Evolutionary conservation across 53 echinoderm and acorn worm species (phyloP).

Genomic region (Echinometra lucunter): DNA sequence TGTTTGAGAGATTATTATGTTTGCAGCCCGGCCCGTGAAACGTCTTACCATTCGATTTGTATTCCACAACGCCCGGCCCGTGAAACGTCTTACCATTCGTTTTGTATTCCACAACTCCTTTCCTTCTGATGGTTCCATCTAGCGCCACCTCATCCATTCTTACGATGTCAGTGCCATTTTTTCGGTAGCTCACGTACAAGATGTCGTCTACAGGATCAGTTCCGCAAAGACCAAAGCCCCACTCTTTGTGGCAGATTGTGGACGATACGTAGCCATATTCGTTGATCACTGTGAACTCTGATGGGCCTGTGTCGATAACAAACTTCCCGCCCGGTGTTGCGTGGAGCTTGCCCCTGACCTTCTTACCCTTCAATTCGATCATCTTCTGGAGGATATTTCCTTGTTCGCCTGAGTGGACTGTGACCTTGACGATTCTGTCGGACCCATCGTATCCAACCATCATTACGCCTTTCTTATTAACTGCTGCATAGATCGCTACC

Average conservation of each 20-base stretch:
- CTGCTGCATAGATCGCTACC: background rate
- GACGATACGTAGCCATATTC: background rate
- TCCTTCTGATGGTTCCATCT: background rate
- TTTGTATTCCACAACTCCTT: background rate
- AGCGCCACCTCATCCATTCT: slow-evolving; percentile 2
- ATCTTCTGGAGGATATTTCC: background rate
- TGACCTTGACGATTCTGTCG: background rate
- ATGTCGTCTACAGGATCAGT: background rate
- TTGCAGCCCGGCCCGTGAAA: no score
- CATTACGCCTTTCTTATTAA: background rate
- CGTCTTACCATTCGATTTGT: no score
- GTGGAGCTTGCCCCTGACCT: background rate
- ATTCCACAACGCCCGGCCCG: no score
- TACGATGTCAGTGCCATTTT: background rate
- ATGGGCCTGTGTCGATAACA: background rate
- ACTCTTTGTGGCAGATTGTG: background rate
- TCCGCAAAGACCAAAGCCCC: slow-evolving; percentile 16
- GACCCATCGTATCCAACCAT: slow-evolving; percentile 1
- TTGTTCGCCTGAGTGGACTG: background rate
- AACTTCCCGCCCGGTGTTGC: background rate
- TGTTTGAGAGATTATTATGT: no score
- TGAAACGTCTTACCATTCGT: background rate
- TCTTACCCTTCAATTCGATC: background rate
- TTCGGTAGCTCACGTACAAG: slow-evolving; percentile 13
- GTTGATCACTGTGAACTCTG: slow-evolving; percentile 10